Conservation (phyloP, 1,140 invertebrate species). For the Pseudomyrmex sp. region DNA sequence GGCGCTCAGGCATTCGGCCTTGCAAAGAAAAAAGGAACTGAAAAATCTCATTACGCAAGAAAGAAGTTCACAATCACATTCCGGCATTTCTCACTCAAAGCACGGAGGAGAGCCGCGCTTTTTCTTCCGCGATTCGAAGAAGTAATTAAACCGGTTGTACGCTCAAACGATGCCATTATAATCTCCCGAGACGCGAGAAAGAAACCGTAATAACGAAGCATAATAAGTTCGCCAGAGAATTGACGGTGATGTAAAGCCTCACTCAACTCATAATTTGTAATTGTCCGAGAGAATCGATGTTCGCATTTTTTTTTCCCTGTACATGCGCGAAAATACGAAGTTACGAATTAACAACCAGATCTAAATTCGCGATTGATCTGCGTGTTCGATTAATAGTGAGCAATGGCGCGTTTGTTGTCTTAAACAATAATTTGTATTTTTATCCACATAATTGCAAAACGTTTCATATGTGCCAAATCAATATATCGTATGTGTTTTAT, state of each 20-base stretch:
- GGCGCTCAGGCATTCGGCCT: neutral
- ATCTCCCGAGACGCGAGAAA: conserved; percentile 37
- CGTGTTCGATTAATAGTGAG: too few relatives aligned
- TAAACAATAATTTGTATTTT: neutral
- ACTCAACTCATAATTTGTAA: conserved; percentile 10
- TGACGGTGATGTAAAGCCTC: conserved; percentile 24
- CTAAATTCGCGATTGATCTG: conserved; percentile 14
- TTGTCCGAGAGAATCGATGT: neutral
- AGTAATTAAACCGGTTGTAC: conserved; percentile 51
- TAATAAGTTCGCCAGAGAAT: conserved; percentile 40
- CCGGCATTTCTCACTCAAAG: conserved; percentile 34
- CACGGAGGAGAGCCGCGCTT: neutral
- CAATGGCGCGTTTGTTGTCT: neutral
- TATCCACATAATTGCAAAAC: too few relatives aligned
- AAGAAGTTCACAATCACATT: conserved; percentile 51
- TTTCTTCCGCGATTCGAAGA: conserved; percentile 43
- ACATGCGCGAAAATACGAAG: neutral
- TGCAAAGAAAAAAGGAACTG: conserved; percentile 8
- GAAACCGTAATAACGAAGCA: conserved; percentile 48
- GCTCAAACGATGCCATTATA: conserved; percentile 48
- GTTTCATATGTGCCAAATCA: neutral
- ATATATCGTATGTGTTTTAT: neutral
- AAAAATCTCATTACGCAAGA: conserved; percentile 47
- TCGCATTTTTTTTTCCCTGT: neutral
- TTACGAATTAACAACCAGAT: neutral